Conservation (phyloP, 1,140 invertebrate genomes). For the Drosophila tani region DNA sequence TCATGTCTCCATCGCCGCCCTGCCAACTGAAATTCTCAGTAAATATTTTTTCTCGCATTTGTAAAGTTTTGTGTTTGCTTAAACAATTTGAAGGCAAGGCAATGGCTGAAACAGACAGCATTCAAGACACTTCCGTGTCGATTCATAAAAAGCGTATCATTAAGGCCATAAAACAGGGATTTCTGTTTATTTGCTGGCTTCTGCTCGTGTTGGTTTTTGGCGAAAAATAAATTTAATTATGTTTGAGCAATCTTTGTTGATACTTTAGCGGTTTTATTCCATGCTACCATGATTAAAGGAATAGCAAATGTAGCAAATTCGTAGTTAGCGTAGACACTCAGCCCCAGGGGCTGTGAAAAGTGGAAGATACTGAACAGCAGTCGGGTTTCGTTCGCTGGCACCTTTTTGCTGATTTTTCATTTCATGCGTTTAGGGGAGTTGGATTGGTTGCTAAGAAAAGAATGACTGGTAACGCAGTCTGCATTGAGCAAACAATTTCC, state of each 20-base stretch:
- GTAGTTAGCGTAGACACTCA: conserved; percentile 68
- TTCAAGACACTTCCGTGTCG: conserved; percentile 72
- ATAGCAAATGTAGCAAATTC: conserved; percentile 73
- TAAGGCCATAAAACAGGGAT: conserved; percentile 79
- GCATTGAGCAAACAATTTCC: conserved; percentile 79
- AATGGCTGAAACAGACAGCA: conserved; percentile 26
- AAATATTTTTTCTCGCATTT: conserved; percentile 67
- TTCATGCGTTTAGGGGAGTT: conserved; percentile 56
- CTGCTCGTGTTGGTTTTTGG: conserved; percentile 49
- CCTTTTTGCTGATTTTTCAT: conserved; percentile 79
- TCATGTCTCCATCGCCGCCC: background rate
- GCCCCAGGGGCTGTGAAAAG: conserved; percentile 1
- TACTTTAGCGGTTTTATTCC: conserved; percentile 10
- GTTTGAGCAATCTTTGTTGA: conserved; percentile 54
- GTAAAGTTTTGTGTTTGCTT: conserved; percentile 82
- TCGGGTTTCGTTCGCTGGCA: conserved; percentile 62
- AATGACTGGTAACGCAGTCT: conserved; percentile 36
- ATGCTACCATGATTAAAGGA: conserved; percentile 76
- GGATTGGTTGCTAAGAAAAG: conserved; percentile 9
- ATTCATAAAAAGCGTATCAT: conserved; percentile 82
- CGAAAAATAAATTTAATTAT: conserved; percentile 80
- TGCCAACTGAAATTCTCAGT: conserved; percentile 60
- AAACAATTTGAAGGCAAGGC: conserved; percentile 76
- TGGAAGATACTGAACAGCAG: conserved; percentile 48
- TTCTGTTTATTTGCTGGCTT: conserved; percentile 78